phyloP scores from a whole-genome alignment of 1,140 invertebrate species.

The Hirudo medicinalis region DNA sequence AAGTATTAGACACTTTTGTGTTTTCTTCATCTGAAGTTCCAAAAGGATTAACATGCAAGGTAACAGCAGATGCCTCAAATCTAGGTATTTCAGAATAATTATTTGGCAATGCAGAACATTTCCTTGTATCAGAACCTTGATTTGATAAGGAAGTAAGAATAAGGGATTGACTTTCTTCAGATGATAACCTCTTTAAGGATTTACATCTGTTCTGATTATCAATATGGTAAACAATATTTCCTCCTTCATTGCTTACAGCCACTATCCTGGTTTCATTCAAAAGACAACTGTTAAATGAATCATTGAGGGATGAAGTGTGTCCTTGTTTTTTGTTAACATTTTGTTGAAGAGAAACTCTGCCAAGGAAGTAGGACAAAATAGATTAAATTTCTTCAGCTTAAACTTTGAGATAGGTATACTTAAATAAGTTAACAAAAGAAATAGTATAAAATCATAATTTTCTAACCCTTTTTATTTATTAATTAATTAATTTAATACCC shows the following conservation, averaged over 20 bases:
- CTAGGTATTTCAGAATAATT: not conserved
- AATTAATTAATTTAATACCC: too few species aligned
- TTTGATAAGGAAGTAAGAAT: conserved; percentile 32
- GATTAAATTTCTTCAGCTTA: not conserved
- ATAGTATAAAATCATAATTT: too few species aligned
- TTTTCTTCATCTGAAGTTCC: conserved; percentile 32
- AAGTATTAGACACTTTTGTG: conserved; percentile 23
- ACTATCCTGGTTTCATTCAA: conserved; percentile 54
- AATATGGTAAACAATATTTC: conserved; percentile 72
- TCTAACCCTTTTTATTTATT: too few species aligned
- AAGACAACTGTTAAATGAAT: too few species aligned
- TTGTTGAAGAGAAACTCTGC: conserved; percentile 61
- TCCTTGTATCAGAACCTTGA: conserved; percentile 27
- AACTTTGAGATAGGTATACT: too few species aligned
- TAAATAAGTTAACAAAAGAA: too few species aligned
- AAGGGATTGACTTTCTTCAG: conserved; percentile 33
- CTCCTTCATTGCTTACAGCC: conserved; percentile 70
- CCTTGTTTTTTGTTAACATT: conserved; percentile 26
- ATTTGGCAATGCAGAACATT: conserved; percentile 21
- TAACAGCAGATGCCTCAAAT: conserved; percentile 34
- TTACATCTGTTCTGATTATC: conserved; percentile 30
- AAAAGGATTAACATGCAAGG: conserved; percentile 38
- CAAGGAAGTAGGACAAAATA: not conserved
- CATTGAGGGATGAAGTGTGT: too few species aligned
- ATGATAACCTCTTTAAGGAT: conserved; percentile 25